A percentile compares a stretch with the other conserved stretches of the same genome.
Evolutionary conservation across 2,888 invertebrate genomes (phyloP).

Genomic region (Agriopis marginaria): DNA sequence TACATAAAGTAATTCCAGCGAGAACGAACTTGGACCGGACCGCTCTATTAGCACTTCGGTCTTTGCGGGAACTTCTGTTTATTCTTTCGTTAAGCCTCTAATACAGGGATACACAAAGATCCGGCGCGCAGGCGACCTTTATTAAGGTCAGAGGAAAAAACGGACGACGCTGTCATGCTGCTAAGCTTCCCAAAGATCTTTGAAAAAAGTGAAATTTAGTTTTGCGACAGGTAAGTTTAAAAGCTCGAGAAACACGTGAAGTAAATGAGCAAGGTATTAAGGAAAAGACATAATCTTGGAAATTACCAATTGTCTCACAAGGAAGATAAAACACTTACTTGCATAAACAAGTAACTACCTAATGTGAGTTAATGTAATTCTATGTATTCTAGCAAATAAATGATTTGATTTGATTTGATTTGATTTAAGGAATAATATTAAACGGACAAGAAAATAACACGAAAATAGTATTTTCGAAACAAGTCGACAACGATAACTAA

Average conservation of each 20-base stretch:
- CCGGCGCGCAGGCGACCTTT: conserved; percentile 20
- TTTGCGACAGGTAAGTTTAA: background rate
- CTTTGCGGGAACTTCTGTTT: conserved; percentile 44
- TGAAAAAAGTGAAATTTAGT: background rate
- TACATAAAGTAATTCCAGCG: conserved; percentile 55
- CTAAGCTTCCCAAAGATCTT: background rate
- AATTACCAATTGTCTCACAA: background rate
- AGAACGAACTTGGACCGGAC: conserved; percentile 46
- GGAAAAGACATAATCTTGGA: background rate
- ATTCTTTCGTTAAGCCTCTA: conserved; percentile 38
- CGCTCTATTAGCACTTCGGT: conserved; percentile 55
- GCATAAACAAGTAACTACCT: no score
- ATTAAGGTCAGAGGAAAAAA: conserved; percentile 31
- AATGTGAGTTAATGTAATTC: no score
- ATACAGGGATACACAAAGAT: conserved; percentile 30
- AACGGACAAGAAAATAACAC: no score
- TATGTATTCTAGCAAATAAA: no score
- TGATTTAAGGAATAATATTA: no score
- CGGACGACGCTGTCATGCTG: background rate
- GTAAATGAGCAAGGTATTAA: background rate
- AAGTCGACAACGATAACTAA: background rate
- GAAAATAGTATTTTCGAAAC: background rate
- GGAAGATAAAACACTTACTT: no score
- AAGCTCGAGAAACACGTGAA: background rate
- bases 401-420: no score